Evolutionary conservation across 1,140 invertebrate genomes (phyloP), one percentile per base, ranked within the genome.

Genomic region (Drosophila kurseongensis): DNA sequence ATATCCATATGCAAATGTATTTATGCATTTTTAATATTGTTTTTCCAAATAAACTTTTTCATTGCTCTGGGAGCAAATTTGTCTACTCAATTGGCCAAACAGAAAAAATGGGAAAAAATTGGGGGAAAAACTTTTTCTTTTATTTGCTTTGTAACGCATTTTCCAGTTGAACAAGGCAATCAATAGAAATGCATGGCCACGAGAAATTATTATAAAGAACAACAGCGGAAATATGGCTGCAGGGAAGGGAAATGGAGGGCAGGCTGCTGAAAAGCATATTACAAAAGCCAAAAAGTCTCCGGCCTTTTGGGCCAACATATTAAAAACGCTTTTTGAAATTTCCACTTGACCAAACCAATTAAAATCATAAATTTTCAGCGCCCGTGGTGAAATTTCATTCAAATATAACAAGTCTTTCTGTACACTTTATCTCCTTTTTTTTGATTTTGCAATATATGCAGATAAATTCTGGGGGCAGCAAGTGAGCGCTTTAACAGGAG

Each of bases 331-430:
- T 79, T 78, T 79, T 61, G 55, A 80, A 88, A 77, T 82, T 88
- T 88, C 79, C 79, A 79, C 83, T 83, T 74, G 83, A 88, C 83
- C 83, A 88, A 88, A 77, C 83, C 83, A 88, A 88, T 88, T 88
- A 88, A 88, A 88, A 88, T 83, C 83, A 88, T 88, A 88, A 88
- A 88, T 88, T 88, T 88, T 36, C 66, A 76, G 48, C 29, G 74
- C 77, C 74, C 71, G 78, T 61, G 77, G 74, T 78, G 29, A 78
- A 80, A 78, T 76, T 85, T 86, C 78, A 61, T 67, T 77, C 81
- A 85, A 85, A 85, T 81, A 78, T 76, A 71, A 27, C 60, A 81
- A 74, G 62, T 60, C 51, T 80, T 65, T 72, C 54, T 38, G 50
- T 59, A 58, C 48, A 42, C 10, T 10, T 61, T 35, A 8, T 55